Percentiles rank a stretch among this genome's conserved stretches.
These are phyloP conservation scores for Syngnathus acus DNA, from an alignment of 2,797 vertebrate species.

Conservation along the genomic window DNA sequence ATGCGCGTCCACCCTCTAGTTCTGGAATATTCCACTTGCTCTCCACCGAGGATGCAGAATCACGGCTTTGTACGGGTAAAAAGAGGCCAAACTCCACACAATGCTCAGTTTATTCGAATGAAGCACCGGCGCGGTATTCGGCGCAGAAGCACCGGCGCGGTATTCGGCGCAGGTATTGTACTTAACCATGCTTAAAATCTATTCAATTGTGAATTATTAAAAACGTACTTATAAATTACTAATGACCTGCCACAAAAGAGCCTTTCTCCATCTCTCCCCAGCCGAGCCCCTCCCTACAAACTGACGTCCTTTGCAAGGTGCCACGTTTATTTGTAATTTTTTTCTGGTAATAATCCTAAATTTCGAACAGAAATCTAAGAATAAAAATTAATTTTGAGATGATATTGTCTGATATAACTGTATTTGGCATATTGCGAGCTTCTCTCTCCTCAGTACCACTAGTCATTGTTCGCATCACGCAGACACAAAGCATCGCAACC, in stretches of 20 bases:
- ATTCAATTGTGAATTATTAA: not conserved
- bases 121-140: not conserved
- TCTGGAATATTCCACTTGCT: conserved; percentile 45
- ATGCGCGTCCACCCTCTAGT: not conserved
- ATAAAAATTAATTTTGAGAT: not conserved
- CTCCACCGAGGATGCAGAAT: conserved; percentile 18
- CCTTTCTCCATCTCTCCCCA: conserved; percentile 31
- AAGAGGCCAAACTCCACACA: not conserved
- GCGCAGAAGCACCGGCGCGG: not conserved
- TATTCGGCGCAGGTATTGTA: not conserved
- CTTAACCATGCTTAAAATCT: not conserved
- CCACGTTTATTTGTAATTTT: not conserved
- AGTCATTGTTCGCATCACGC: conserved; percentile 3
- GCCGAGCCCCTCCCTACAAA: conserved; percentile 30
- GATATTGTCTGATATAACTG: not conserved
- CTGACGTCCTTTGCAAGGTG: not conserved
- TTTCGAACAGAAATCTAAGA: not conserved
- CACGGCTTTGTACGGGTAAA: not conserved
- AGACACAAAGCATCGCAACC: not conserved
- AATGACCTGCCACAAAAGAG: not conserved
- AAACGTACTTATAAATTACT: not conserved
- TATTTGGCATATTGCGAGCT: not conserved
- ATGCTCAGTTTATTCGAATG: not conserved
- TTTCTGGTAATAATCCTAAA: not conserved
- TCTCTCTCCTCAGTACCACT: not conserved